phyloP scores from a whole-genome alignment of 2,113 vertebrate species.

The Bos javanicus region DNA sequence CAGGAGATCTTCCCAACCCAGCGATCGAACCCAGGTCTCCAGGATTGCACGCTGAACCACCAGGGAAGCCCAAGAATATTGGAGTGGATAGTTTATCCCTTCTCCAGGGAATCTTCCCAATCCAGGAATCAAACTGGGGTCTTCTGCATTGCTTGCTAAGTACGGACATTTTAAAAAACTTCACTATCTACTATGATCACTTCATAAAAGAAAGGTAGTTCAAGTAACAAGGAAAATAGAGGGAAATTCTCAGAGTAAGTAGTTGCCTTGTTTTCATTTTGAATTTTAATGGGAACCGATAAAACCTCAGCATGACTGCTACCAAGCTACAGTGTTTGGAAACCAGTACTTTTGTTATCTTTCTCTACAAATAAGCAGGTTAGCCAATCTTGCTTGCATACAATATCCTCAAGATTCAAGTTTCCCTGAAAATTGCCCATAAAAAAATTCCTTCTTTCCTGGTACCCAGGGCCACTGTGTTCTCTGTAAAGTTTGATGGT shows the following conservation, averaged over 20 bases:
- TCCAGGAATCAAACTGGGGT: not conserved
- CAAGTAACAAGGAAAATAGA: not conserved
- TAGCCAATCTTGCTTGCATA: not conserved
- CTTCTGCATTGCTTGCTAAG: not conserved
- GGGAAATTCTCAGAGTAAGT: not conserved
- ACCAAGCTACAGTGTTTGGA: not conserved
- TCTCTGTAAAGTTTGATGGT: not conserved
- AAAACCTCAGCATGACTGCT: not conserved
- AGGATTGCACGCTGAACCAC: not conserved
- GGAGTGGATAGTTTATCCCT: not conserved
- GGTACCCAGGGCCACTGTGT: not conserved
- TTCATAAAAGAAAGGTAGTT: not conserved
- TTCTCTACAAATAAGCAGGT: not conserved
- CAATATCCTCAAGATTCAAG: not conserved
- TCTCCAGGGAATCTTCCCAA: not conserved
- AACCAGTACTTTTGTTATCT: not conserved
- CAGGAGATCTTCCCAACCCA: not conserved
- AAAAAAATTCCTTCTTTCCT: not conserved
- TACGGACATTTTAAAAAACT: not conserved
- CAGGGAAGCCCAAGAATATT: not conserved
- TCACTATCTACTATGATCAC: not conserved
- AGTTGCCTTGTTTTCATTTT: not conserved
- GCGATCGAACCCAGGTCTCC: accelerated
- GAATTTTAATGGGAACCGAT: conserved; percentile 8
- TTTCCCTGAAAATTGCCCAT: not conserved